phyloP scores from a whole-genome alignment of 2,888 invertebrate genomes.

The Aphidoletes aphidimyza region DNA sequence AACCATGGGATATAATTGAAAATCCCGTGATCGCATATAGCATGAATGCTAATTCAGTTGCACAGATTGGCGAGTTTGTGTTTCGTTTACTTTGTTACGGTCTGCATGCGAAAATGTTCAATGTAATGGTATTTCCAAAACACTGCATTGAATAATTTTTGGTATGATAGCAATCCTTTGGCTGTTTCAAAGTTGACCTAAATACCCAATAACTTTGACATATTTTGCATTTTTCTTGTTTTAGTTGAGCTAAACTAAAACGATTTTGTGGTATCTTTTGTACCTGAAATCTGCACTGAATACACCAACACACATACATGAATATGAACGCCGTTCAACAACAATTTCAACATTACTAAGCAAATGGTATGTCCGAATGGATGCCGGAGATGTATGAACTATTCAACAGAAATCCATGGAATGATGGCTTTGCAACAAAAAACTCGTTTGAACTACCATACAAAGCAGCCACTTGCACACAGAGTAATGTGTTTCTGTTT shows the following conservation, averaged over 20 bases:
- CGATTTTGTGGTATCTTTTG: neutral
- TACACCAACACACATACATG: too few relatives aligned
- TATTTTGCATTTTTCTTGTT: neutral
- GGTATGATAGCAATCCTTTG: neutral
- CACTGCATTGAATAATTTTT: too few relatives aligned
- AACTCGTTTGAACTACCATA: too few relatives aligned
- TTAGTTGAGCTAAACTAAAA: neutral
- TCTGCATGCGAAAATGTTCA: constrained; percentile 5
- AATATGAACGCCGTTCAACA: too few relatives aligned
- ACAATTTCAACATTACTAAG: too few relatives aligned
- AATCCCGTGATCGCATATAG: neutral
- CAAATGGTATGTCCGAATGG: too few relatives aligned
- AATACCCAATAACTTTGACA: constrained; percentile 2
- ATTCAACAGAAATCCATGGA: too few relatives aligned
- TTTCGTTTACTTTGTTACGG: neutral
- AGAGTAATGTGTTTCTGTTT: too few relatives aligned
- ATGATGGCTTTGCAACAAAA: too few relatives aligned
- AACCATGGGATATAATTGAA: neutral
- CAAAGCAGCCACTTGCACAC: too few relatives aligned
- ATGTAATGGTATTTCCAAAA: neutral
- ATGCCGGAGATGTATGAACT: too few relatives aligned
- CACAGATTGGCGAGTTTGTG: too few relatives aligned
- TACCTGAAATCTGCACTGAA: neutral
- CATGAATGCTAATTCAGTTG: neutral
- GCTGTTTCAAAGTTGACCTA: neutral